Evolutionary conservation across 2,113 vertebrate species (phyloP).

Genomic region (Labeo catla): DNA sequence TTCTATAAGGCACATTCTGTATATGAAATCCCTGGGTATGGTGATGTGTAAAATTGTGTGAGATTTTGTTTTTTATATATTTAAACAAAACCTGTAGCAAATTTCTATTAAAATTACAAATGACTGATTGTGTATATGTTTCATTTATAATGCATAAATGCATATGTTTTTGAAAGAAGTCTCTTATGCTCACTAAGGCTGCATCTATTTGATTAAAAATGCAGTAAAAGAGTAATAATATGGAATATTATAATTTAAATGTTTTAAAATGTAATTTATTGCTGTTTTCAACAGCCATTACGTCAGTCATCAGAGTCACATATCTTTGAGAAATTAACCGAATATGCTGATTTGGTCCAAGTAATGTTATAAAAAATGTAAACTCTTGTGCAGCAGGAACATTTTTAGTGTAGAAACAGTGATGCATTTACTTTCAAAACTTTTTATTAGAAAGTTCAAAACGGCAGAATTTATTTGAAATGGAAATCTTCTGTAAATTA

Average conservation of each 20-base stretch:
- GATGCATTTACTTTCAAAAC: neutral
- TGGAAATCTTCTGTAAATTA: no score
- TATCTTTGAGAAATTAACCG: neutral
- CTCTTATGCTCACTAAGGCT: neutral
- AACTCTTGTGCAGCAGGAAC: no score
- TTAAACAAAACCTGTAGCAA: slow-evolving; percentile 38
- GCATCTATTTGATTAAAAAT: neutral
- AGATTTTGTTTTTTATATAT: slow-evolving; percentile 23
- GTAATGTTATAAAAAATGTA: no score
- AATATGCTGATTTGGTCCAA: neutral
- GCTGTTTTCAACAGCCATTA: neutral
- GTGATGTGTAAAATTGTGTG: slow-evolving; percentile 22
- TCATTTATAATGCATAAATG: neutral
- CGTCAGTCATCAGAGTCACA: neutral
- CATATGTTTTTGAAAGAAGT: neutral
- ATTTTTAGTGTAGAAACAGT: neutral
- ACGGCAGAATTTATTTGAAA: no score
- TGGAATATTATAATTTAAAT: neutral
- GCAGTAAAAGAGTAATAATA: neutral
- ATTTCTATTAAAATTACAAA: slow-evolving; percentile 26
- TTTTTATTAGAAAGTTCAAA: neutral
- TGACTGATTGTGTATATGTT: neutral
- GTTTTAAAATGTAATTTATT: neutral
- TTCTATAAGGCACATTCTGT: slow-evolving; percentile 30
- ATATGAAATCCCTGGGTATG: slow-evolving; percentile 22